Evolutionary conservation across 2,888 invertebrate genomes (phyloP), one percentile per base, ranked within the genome.

Genomic region (Cosmia trapezina): DNA sequence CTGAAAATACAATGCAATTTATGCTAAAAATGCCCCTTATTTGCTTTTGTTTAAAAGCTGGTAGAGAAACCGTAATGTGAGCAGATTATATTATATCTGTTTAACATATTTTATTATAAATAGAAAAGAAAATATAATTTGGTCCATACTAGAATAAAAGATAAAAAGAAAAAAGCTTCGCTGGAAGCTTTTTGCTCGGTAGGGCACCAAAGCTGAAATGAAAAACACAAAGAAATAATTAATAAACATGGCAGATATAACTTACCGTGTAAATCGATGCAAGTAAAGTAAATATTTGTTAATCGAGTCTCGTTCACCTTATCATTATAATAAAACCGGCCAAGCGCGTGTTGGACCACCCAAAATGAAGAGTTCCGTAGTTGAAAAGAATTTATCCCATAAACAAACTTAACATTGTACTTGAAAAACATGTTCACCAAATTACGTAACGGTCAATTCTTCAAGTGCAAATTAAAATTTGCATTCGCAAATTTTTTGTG

Each of bases 271-370:
- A 33, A 63, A 47, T 64, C 47, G 17, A 17, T 28, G 41, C 22
- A 41, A 62, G 45, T 66, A 64, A 76, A 14, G 53, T 59, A 66
- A 79, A 76, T 76, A 65, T 80, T 67, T 81, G 63, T 77, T 54
- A 68, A 53, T 49, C 22, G 47, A 64, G 28, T 53, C 77, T 76
- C 51, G 77, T 69, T 69, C 47, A 64, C 68, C 65, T 66, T 59
- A 65, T 78, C 56, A 70, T 63, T 61, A 67, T 59, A 59, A 70
- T 65, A 28, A 28, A 28, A 28, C 28, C 28, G 28, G 28, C 28
- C 28, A 28, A 28, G 28, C 28, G 28, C 28, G 28, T 28, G 28
- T 28, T 28, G 28, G 28, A 28, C 28, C 28, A 28, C 28, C 2
- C 28, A 28, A 1, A 28, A 28, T 28, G 28, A 28, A 28, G 28